Evolutionary conservation across 2,113 vertebrate species (phyloP).

Genomic region (Podarcis raffonei): DNA sequence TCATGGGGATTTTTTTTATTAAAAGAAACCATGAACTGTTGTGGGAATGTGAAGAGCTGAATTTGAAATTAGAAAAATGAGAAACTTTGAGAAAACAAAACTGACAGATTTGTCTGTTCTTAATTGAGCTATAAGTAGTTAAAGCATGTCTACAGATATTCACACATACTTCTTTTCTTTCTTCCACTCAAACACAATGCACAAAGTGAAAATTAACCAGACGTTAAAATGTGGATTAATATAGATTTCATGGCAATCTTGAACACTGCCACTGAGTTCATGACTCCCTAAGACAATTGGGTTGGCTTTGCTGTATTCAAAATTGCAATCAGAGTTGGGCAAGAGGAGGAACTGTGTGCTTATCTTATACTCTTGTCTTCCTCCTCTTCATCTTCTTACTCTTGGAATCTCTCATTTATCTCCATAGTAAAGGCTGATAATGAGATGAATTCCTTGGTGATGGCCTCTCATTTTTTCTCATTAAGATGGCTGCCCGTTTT

Average conservation of each 20-base stretch:
- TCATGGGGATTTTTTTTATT: too few relatives aligned
- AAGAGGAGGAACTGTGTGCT: conserved; percentile 42
- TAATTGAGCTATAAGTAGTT: too few relatives aligned
- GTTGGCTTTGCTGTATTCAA: background rate
- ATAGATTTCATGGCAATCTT: background rate
- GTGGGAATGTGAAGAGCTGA: too few relatives aligned
- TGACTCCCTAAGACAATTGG: background rate
- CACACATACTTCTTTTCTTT: background rate
- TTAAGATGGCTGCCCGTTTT: conserved; percentile 56
- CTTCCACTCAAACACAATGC: background rate
- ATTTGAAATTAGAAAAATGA: too few relatives aligned
- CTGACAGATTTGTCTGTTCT: too few relatives aligned
- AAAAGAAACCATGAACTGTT: too few relatives aligned
- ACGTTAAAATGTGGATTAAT: background rate
- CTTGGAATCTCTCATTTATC: conserved; percentile 53
- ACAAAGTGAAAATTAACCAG: background rate
- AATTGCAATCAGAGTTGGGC: background rate
- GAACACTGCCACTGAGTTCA: background rate
- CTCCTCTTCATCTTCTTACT: background rate
- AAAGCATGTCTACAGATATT: too few relatives aligned
- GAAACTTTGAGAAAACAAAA: too few relatives aligned
- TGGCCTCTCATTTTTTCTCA: conserved; percentile 67
- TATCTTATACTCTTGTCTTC: background rate
- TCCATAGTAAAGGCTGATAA: conserved; percentile 64
- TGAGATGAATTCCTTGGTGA: conserved; percentile 57